Conservation (phyloP, 2,888 invertebrate species). For the Amiota communis region DNA sequence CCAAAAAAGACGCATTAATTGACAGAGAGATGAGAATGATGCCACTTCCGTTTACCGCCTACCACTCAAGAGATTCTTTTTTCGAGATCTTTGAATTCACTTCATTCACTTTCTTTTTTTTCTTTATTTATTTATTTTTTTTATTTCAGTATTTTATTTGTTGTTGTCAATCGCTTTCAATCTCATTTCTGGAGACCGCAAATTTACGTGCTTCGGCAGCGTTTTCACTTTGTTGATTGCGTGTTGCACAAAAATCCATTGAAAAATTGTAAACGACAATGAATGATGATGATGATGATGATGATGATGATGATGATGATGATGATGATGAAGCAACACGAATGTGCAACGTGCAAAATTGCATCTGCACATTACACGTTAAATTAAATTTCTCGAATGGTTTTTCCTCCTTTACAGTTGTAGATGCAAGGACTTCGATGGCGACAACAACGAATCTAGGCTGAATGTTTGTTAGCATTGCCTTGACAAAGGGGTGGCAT, state of each 20-base stretch:
- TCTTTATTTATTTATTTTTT: too few relatives aligned
- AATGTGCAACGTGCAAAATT: conserved; percentile 13
- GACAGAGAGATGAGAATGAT: too few relatives aligned
- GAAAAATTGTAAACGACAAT: not conserved
- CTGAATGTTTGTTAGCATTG: not conserved
- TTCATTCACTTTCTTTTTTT: too few relatives aligned
- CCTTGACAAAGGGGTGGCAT: not conserved
- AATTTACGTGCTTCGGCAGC: conserved; percentile 59
- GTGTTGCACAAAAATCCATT: not conserved
- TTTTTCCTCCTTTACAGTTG: conserved; percentile 17
- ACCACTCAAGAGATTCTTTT: too few relatives aligned
- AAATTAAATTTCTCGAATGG: conserved; percentile 58
- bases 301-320: too few relatives aligned
- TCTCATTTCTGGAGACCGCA: conserved; percentile 51
- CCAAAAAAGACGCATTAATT: not conserved
- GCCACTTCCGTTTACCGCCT: too few relatives aligned
- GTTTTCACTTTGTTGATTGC: conserved; percentile 43
- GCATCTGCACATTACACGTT: conserved; percentile 48
- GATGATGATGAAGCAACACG: too few relatives aligned
- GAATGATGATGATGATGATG: too few relatives aligned
- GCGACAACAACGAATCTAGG: not conserved
- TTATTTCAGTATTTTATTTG: not conserved
- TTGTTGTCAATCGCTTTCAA: conserved; percentile 14
- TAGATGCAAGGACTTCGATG: conserved; percentile 52
- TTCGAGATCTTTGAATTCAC: too few relatives aligned